Conservation (phyloP, 2,113 vertebrate species). For the Pachyramphus minor region DNA sequence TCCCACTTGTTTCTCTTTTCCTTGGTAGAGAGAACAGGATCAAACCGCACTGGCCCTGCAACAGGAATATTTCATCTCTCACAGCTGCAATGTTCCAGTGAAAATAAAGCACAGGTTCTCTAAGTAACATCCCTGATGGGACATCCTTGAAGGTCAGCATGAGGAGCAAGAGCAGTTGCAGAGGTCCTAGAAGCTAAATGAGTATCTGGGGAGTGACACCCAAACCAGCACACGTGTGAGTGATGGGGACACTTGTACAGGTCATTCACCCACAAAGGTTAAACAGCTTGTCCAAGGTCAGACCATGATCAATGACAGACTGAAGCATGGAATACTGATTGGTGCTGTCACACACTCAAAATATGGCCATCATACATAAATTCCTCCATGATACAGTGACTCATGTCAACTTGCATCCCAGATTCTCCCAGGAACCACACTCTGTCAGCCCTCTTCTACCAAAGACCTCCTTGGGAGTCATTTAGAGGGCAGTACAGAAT, state of each 20-base stretch:
- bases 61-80: not conserved
- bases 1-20: conserved; percentile 88
- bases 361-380: not conserved
- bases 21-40: conserved; percentile 76
- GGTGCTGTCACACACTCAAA: not conserved
- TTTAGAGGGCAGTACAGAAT: not conserved
- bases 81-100: not conserved
- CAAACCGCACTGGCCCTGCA: conserved; percentile 68
- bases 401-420: not conserved
- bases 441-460: not conserved
- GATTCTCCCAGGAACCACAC: not conserved
- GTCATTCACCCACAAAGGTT: not conserved
- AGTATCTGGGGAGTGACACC: not conserved
- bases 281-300: not conserved
- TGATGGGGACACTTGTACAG: not conserved
- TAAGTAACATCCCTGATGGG: not conserved
- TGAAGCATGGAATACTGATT: not conserved
- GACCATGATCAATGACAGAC: not conserved
- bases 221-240: not conserved
- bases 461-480: not conserved
- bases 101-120: not conserved
- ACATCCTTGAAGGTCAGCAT: not conserved
- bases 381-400: not conserved
- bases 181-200: not conserved
- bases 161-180: not conserved